Evolutionary conservation across 2,888 invertebrate species (phyloP).

Genomic region (Brachyopa scutellaris): DNA sequence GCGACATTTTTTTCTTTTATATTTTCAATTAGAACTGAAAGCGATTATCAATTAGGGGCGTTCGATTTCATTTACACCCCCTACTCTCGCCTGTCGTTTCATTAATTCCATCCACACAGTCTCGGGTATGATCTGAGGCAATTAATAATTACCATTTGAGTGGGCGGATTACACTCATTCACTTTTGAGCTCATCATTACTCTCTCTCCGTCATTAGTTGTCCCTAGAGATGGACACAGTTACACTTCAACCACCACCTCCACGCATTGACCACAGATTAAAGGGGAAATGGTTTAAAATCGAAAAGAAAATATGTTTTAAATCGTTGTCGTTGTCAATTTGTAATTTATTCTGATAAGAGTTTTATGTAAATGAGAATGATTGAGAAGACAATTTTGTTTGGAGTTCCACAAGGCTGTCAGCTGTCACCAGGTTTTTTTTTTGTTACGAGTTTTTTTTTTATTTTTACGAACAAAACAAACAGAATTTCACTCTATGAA

Average conservation of each 20-base stretch:
- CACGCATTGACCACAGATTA: background rate
- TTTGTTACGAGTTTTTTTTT: too few species aligned
- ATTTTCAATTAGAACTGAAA: conserved; percentile 21
- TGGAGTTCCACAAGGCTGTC: too few species aligned
- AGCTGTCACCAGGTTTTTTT: too few species aligned
- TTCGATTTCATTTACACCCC: background rate
- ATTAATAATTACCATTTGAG: conserved; percentile 62
- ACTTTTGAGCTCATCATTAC: background rate
- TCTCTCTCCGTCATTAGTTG: background rate
- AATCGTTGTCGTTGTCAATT: background rate
- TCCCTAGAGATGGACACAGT: conserved; percentile 23
- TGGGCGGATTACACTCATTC: conserved; percentile 59
- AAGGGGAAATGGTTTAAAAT: background rate
- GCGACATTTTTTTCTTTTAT: background rate
- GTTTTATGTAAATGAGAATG: too few species aligned
- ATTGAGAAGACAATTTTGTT: too few species aligned
- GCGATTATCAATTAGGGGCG: conserved; percentile 61
- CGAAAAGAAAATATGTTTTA: conserved; percentile 12
- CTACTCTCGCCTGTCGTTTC: too few species aligned
- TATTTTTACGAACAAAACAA: too few species aligned
- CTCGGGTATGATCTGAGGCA: conserved; percentile 23
- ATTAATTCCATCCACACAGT: background rate
- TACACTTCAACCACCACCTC: too few species aligned
- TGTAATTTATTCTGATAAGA: too few species aligned
- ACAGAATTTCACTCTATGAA: too few species aligned